phyloP scores from a whole-genome alignment of 2,888 invertebrate species.

The Acrobasis consociella region DNA sequence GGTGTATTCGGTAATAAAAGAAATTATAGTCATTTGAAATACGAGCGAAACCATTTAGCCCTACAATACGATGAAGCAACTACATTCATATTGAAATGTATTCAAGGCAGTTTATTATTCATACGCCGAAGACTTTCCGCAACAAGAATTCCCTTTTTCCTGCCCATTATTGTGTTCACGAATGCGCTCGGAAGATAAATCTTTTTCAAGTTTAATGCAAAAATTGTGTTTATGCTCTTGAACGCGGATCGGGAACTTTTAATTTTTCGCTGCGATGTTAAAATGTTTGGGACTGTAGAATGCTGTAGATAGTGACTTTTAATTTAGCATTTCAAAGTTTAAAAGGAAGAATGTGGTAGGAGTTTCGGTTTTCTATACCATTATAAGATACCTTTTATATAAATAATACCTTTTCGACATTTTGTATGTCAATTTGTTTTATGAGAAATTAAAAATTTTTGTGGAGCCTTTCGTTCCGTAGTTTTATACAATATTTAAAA shows the following conservation, averaged over 20 bases:
- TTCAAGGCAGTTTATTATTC: slow-evolving; percentile 48
- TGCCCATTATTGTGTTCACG: slow-evolving; percentile 47
- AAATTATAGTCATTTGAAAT: neutral
- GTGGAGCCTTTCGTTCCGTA: too few species aligned
- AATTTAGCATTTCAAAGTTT: neutral
- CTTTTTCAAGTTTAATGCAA: slow-evolving; percentile 56
- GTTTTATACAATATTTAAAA: too few species aligned
- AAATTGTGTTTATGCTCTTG: slow-evolving; percentile 51
- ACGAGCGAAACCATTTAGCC: slow-evolving; percentile 30
- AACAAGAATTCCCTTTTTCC: slow-evolving; percentile 55
- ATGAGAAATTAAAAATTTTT: too few species aligned
- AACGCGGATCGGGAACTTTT: slow-evolving; percentile 14
- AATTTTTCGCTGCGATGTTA: slow-evolving; percentile 6
- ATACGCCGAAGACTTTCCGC: slow-evolving; percentile 44
- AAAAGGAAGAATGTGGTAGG: neutral
- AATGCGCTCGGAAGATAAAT: slow-evolving; percentile 51
- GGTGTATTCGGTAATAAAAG: neutral
- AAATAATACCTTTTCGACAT: too few species aligned
- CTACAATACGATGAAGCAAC: slow-evolving; percentile 33
- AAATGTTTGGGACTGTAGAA: slow-evolving; percentile 12
- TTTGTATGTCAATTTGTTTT: too few species aligned
- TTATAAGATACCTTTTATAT: too few species aligned
- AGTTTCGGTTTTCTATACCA: too few species aligned
- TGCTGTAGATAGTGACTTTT: neutral
- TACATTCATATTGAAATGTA: slow-evolving; percentile 51